Base-by-base conservation (phyloP, 2,797 vertebrate species). In the Alca torda region DNA sequence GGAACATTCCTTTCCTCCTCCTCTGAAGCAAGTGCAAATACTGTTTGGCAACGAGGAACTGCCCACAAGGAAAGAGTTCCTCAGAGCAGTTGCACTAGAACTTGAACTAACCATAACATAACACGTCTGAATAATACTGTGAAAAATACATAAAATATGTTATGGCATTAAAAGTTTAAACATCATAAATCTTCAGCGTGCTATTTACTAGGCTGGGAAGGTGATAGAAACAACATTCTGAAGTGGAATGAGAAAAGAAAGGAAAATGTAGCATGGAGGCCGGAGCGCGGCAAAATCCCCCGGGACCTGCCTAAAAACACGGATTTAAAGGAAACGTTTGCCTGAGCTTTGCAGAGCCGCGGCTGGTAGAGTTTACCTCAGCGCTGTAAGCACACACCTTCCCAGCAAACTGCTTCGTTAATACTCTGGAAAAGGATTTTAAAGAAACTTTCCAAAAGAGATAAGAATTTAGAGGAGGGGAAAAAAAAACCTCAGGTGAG, bases 221-320 rank as follows among this genome's bases (percentile, higher is more conserved):
- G 97, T 95, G 96, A 94, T 25, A 95, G 96, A 84, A 97, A 94
- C 95, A 96, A 84, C 95, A 82, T 95, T 85, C 89, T 87, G 72
- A 93, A 96, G 93, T 83, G 56, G 86, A 84, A 95, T 5, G 60
- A 83, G 92, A 89, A 93, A 86, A 96, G 92, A 63, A 75, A 75
- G 51, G 88, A 83, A 92, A 94, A 79, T 0, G 90, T 7, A 74
- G 84, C 23, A 1, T 2, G 46, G 87, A 90, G 93, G 94, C 89
- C 86, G 63, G 50, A 78, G 87, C 6, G 72, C 72, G 18, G 65
- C 9, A 19, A 30, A 30, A 77, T 16, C 91, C 24, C 82, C 6
- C 2, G 3, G 91, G 95, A 70, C 5, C 16, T 0, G 68, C 31
- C 43, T 76, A 45, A 18, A 72, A 89, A 6, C 8, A 0, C 5